Evolutionary conservation across 2,797 vertebrate genomes (phyloP).

Genomic region (Sebastes steindachneri): DNA sequence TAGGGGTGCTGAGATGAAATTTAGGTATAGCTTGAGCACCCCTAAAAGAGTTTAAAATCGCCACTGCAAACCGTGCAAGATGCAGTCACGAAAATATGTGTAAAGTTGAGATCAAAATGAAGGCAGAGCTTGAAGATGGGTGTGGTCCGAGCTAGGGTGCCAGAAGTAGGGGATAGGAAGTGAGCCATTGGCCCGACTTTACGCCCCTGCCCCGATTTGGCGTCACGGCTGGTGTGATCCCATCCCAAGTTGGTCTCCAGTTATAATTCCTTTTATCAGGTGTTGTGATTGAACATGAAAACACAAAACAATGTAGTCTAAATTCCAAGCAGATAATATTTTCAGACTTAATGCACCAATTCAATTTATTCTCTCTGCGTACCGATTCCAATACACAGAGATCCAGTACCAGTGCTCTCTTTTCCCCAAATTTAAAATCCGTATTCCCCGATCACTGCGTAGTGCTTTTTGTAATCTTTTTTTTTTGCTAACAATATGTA

Average conservation of each 20-base stretch:
- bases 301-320: neutral
- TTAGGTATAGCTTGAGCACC: too few species aligned
- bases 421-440: neutral
- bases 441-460: neutral
- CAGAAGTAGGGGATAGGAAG: too few species aligned
- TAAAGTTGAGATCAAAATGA: too few species aligned
- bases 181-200: too few species aligned
- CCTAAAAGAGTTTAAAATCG: rapidly evolving
- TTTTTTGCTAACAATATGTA: neutral
- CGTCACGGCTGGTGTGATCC: neutral
- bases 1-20: too few species aligned
- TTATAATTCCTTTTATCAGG: neutral
- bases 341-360: neutral
- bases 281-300: neutral
- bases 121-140: too few species aligned
- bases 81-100: too few species aligned
- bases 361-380: too few species aligned
- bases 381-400: neutral
- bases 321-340: neutral
- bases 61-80: too few species aligned
- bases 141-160: too few species aligned
- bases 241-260: neutral
- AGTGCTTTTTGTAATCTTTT: neutral
- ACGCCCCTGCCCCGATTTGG: neutral
- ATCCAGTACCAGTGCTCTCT: neutral